Evolutionary conservation across 2,113 vertebrate species (phyloP).

Genomic region (Accipiter virgatus): DNA sequence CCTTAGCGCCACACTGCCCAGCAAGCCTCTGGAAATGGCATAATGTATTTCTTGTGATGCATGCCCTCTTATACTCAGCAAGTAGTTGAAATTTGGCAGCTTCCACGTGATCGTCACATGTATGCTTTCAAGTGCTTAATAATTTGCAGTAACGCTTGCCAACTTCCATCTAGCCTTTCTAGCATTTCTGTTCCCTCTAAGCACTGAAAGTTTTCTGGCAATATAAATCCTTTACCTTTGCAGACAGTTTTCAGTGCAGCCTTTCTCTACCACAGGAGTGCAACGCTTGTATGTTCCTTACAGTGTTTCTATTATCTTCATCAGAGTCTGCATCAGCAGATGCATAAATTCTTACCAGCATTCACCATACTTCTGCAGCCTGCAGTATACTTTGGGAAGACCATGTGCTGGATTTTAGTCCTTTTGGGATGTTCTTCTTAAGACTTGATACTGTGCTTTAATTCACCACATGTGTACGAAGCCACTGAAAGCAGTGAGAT

Average conservation of each 20-base stretch:
- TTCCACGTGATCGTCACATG: fast-evolving
- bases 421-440: background rate
- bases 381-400: background rate
- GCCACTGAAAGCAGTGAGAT: background rate
- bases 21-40: background rate
- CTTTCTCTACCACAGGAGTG: background rate
- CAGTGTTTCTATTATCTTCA: background rate
- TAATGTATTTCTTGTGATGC: background rate
- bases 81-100: background rate
- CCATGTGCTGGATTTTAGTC: background rate
- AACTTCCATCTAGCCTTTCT: background rate
- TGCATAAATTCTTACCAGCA: background rate
- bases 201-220: background rate
- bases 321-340: background rate
- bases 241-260: background rate
- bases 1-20: fast-evolving
- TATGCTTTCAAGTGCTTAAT: background rate
- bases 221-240: background rate
- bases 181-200: background rate
- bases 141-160: background rate
- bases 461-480: background rate
- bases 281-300: fast-evolving
- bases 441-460: background rate
- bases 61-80: background rate
- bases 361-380: background rate